Conservation (phyloP, 2,797 vertebrate species). For the Chiloscyllium punctatum region DNA sequence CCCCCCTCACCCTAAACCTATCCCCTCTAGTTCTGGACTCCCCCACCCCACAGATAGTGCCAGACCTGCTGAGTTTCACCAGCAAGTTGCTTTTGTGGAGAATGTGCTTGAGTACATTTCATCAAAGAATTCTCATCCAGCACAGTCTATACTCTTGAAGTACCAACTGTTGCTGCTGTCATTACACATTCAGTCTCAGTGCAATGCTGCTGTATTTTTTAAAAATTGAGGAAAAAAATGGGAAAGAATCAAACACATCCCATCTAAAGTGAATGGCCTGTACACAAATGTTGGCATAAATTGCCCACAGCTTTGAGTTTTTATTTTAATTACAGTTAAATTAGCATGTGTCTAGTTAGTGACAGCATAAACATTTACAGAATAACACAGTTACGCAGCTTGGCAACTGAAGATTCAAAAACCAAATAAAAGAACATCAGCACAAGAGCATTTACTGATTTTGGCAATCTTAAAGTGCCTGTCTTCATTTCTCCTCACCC, state of each 20-base stretch:
- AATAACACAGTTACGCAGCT: background rate
- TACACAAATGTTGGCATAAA: background rate
- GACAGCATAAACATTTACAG: background rate
- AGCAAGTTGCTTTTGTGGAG: background rate
- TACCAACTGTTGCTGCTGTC: background rate
- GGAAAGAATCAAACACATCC: background rate
- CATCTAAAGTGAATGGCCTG: too few relatives aligned
- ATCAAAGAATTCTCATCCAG: background rate
- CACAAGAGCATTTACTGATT: conserved; percentile 34
- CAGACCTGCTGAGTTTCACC: too few relatives aligned
- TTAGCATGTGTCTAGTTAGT: background rate
- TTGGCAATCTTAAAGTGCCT: conserved; percentile 34
- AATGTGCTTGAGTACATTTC: background rate
- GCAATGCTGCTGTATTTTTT: background rate
- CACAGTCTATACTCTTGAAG: background rate
- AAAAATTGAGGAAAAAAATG: background rate
- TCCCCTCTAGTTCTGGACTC: too few relatives aligned
- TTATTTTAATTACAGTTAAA: background rate
- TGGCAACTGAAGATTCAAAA: background rate
- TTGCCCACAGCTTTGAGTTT: background rate
- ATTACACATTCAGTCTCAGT: background rate
- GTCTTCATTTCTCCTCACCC: background rate
- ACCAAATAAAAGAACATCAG: conserved; percentile 13
- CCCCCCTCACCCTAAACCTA: too few relatives aligned
- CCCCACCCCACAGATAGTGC: too few relatives aligned